Evolutionary conservation across 1,140 invertebrate species (phyloP), one percentile per base, ranked within the genome.

Genomic region (Ips nitidus): DNA sequence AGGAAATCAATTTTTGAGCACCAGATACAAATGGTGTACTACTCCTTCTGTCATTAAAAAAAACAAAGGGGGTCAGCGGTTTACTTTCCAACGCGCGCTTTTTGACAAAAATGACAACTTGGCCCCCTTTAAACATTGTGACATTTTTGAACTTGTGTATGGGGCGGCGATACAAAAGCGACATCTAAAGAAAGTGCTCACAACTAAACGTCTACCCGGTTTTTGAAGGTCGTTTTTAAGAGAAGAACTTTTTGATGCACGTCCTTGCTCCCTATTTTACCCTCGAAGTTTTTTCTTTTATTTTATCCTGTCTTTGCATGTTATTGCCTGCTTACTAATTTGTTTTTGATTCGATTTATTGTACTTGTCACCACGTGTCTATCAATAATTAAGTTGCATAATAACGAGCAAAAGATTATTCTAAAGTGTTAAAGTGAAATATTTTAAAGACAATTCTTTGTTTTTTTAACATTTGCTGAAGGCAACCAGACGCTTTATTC

Each of bases 131-230:
- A 59, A 70, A 80, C 78, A 80, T 80, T 87, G 86, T 88, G 86
- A 87, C 86, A 87, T 87, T 87, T 87, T 87, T 87, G 84, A 83
- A 84, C 0, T 83, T 88, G 86, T 88, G 86, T 85, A 86, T 87
- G 86, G 86, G 86, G 86, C 85, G 83, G 83, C 85, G 86, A 60
- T 86, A 86, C 22, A 22, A 82, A 81, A 75, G 73, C 74, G 79
- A 72, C 70, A 74, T 72, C 56, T 59, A 71, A 69, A 66, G 56
- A 70, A 73, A 62, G 43, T 37, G 39, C 39, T 5, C 57, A 52
- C 62, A 56, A 41, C 43, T 64, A 76, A 78, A 84, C 84, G 84
- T 85, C 82, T 83, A 85, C 80, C 80, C 82, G 83, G 64, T 74
- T 83, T 85, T 84, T 84, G 83, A 84, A 81, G 83, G 84, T 84